Conservation (phyloP, 2,113 vertebrate species). For the Crotalus tigris region DNA sequence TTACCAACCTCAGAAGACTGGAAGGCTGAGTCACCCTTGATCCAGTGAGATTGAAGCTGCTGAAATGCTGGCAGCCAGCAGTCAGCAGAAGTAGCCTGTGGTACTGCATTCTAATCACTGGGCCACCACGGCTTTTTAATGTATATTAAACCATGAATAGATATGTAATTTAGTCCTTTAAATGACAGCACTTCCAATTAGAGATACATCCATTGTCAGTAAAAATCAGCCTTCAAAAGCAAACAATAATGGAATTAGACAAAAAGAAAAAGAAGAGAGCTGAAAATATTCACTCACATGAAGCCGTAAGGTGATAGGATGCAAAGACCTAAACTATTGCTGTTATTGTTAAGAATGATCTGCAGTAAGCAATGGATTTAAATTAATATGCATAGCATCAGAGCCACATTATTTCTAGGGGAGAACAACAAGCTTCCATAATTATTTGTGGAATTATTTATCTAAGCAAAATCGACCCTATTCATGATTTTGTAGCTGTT, state of each 20-base stretch:
- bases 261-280: not conserved
- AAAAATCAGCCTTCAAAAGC: slow-evolving; percentile 26
- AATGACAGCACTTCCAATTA: not conserved
- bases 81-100: too few relatives aligned
- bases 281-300: not conserved
- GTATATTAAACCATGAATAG: not conserved
- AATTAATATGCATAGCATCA: not conserved
- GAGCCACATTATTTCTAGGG: not conserved
- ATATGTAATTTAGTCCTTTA: not conserved
- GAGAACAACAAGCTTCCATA: not conserved
- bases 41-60: too few relatives aligned
- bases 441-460: not conserved
- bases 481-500: too few relatives aligned
- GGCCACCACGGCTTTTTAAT: too few relatives aligned
- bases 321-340: not conserved
- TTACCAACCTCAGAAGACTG: too few relatives aligned
- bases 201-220: not conserved
- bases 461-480: too few relatives aligned
- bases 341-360: not conserved
- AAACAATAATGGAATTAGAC: slow-evolving; percentile 6
- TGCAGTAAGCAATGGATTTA: not conserved
- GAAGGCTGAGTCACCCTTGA: too few relatives aligned
- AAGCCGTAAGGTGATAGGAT: not conserved
- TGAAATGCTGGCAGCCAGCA: too few relatives aligned
- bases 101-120: too few relatives aligned